phyloP scores from a whole-genome alignment of 2,888 invertebrate species.

The Apotomis capreana region DNA sequence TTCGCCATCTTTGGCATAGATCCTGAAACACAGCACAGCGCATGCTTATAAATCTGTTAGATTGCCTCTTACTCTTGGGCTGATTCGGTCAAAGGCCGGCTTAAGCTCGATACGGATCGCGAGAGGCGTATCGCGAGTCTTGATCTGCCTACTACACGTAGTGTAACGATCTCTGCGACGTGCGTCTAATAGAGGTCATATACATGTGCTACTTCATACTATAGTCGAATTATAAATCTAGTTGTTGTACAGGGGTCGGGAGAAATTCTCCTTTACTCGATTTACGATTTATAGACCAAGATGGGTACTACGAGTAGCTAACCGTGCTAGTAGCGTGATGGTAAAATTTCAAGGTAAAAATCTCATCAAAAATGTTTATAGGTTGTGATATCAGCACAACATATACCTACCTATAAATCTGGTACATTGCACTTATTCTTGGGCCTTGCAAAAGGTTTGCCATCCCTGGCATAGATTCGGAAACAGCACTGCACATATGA shows the following conservation, averaged over 20 bases:
- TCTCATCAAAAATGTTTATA: too few relatives aligned
- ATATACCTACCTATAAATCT: too few relatives aligned
- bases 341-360: too few relatives aligned
- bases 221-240: too few relatives aligned
- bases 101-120: conserved; percentile 24
- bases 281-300: too few relatives aligned
- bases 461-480: neutral
- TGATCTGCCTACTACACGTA: neutral
- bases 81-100: conserved; percentile 19
- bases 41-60: conserved; percentile 16
- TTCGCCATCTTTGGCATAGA: neutral
- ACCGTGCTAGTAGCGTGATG: too few relatives aligned
- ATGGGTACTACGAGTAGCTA: too few relatives aligned
- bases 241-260: too few relatives aligned
- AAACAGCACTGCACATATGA: neutral
- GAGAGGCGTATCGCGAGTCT: conserved; percentile 11
- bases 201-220: neutral
- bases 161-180: neutral
- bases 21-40: neutral
- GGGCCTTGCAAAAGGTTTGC: too few relatives aligned
- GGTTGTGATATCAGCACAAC: too few relatives aligned
- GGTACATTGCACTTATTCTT: too few relatives aligned
- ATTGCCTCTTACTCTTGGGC: conserved; percentile 21
- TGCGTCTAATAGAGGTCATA: conserved; percentile 1
- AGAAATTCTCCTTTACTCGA: too few relatives aligned